Evolutionary conservation across 2,797 vertebrate species (phyloP).

Genomic region (Octomys mimax): DNA sequence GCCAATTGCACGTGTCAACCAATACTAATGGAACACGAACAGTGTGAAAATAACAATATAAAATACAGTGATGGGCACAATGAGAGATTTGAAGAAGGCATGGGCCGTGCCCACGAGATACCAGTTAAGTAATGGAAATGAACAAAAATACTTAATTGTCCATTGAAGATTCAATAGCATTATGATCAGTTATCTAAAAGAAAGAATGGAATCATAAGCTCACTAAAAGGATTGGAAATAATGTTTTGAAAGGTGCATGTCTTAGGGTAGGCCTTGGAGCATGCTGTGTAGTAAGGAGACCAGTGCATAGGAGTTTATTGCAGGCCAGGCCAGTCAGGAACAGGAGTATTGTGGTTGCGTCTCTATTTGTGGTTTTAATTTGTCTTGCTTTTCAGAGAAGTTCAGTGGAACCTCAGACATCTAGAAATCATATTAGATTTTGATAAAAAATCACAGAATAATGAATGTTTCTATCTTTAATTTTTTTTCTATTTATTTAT

Average conservation of each 20-base stretch:
- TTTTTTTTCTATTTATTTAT: too few species aligned
- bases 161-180: not conserved
- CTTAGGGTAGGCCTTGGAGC: not conserved
- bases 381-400: constrained; percentile 46
- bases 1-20: not conserved
- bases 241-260: not conserved
- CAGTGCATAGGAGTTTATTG: not conserved
- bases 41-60: not conserved
- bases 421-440: constrained; percentile 41
- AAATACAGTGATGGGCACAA: not conserved
- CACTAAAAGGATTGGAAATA: not conserved
- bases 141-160: not conserved
- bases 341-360: not conserved
- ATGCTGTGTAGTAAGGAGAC: not conserved
- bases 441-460: not conserved
- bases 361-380: constrained; percentile 27
- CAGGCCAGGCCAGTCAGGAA: not conserved
- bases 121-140: not conserved
- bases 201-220: not conserved
- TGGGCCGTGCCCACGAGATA: not conserved
- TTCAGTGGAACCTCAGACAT: not conserved
- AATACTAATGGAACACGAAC: not conserved
- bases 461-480: not conserved
- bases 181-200: constrained; percentile 31
- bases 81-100: not conserved